Conservation (phyloP, 2,888 invertebrate genomes). For the Crossocerus cetratus region DNA sequence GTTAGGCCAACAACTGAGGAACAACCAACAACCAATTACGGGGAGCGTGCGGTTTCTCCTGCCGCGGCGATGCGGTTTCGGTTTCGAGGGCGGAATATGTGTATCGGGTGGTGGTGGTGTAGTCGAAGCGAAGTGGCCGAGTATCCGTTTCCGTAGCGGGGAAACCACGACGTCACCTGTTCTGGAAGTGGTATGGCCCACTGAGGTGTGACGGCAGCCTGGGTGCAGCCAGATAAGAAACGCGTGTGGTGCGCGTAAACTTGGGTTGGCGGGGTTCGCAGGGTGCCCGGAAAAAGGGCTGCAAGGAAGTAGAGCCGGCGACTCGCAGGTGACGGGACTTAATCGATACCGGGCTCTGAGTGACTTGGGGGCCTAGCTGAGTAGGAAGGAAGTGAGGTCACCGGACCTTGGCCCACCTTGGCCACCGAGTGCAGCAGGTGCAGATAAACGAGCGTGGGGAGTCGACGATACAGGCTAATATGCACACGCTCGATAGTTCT, state of each 20-base stretch:
- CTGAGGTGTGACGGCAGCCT: slow-evolving; percentile 49
- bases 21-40: no score
- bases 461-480: slow-evolving; percentile 50
- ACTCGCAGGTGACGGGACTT: slow-evolving; percentile 67
- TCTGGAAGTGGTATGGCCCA: slow-evolving; percentile 43
- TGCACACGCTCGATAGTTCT: slow-evolving; percentile 15
- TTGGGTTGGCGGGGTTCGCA: slow-evolving; percentile 18
- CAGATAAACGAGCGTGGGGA: slow-evolving; percentile 32
- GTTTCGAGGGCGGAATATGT: background rate
- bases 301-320: slow-evolving; percentile 61
- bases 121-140: slow-evolving; percentile 21
- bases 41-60: no score
- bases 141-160: slow-evolving; percentile 55
- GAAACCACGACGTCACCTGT: slow-evolving; percentile 59
- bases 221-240: slow-evolving; percentile 60
- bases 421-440: slow-evolving; percentile 59
- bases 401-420: slow-evolving; percentile 68
- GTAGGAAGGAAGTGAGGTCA: slow-evolving; percentile 71
- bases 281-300: slow-evolving; percentile 56
- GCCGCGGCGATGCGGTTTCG: no score
- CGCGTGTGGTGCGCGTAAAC: slow-evolving; percentile 26
- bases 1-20: no score
- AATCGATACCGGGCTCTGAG: slow-evolving; percentile 42
- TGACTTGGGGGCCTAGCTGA: slow-evolving; percentile 54
- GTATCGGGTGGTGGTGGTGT: background rate